Percentiles rank a stretch among this genome's conserved stretches.
These are phyloP conservation scores for Drosophila nr. perissopoda DNA, from an alignment of 2,888 invertebrate genomes.

Conservation along the genomic window DNA sequence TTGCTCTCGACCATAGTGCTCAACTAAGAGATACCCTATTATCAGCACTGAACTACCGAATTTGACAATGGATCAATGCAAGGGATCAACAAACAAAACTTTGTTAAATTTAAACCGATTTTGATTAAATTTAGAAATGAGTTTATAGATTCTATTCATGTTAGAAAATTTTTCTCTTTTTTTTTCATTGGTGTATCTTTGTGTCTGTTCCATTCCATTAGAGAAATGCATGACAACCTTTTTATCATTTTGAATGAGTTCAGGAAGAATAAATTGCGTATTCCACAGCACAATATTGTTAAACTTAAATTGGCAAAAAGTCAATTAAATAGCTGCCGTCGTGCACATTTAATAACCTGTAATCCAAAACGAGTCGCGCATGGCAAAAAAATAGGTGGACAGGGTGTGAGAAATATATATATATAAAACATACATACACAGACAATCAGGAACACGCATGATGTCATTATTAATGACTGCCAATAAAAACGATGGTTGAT, in stretches of 20 bases:
- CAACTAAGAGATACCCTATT: conserved; percentile 1
- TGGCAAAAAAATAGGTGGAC: conserved; percentile 5
- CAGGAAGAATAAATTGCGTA: not conserved
- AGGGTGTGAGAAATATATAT: not conserved
- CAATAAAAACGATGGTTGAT: conserved; percentile 19
- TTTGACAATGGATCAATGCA: not conserved
- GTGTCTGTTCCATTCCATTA: not conserved
- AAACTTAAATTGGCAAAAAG: conserved; percentile 64
- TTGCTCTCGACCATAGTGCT: not conserved
- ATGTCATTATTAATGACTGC: conserved; percentile 50
- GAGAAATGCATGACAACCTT: not conserved
- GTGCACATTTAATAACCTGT: conserved; percentile 71
- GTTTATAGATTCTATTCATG: not conserved
- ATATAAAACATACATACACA: conserved; percentile 1
- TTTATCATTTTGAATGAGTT: not conserved
- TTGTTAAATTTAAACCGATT: not conserved
- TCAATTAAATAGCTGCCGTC: conserved; percentile 60
- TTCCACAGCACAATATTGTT: conserved; percentile 30
- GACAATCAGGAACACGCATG: conserved; percentile 17
- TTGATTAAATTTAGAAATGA: not conserved
- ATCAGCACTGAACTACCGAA: not conserved
- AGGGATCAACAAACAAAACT: not conserved
- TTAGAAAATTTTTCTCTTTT: not conserved
- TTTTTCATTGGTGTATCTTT: not conserved
- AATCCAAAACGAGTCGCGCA: conserved; percentile 48